These are phyloP conservation scores for Xyrichtys novacula DNA, from an alignment of 2,797 vertebrate genomes.

Conservation along the genomic window DNA sequence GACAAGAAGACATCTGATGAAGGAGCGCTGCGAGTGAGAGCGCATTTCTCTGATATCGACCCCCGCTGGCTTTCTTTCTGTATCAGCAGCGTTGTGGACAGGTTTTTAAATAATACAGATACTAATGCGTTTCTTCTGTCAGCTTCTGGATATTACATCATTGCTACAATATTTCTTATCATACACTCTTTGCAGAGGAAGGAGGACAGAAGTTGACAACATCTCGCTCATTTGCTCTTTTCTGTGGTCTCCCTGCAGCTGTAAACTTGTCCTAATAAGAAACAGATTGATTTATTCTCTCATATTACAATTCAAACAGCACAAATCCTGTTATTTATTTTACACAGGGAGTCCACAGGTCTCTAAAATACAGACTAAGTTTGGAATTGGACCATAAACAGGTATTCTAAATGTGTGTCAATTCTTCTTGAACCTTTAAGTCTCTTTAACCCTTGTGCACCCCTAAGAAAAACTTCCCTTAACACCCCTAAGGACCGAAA, in stretches of 20 bases:
- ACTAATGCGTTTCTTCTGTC: conserved; percentile 34
- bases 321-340: conserved; percentile 12
- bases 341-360: not conserved
- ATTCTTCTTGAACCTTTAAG: not conserved
- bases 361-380: conserved; percentile 1
- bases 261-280: conserved; percentile 31
- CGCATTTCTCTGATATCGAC: too few relatives aligned
- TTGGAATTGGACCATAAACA: conserved; percentile 1
- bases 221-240: conserved; percentile 22
- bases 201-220: conserved; percentile 6
- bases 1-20: conserved; percentile 32
- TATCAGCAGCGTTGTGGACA: conserved; percentile 21
- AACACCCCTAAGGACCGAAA: too few relatives aligned
- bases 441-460: too few relatives aligned
- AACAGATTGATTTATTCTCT: conserved; percentile 26
- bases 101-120: conserved; percentile 40
- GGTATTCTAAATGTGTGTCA: conserved; percentile 9
- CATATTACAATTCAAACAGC: conserved; percentile 12
- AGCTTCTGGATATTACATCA: conserved; percentile 28
- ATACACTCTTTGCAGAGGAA: not conserved
- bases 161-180: conserved; percentile 19
- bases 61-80: too few relatives aligned
- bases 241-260: conserved; percentile 27
- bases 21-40: conserved; percentile 21
- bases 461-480: too few relatives aligned